Conservation (phyloP, 2,888 invertebrate species). For the Gastrophysa polygoni region DNA sequence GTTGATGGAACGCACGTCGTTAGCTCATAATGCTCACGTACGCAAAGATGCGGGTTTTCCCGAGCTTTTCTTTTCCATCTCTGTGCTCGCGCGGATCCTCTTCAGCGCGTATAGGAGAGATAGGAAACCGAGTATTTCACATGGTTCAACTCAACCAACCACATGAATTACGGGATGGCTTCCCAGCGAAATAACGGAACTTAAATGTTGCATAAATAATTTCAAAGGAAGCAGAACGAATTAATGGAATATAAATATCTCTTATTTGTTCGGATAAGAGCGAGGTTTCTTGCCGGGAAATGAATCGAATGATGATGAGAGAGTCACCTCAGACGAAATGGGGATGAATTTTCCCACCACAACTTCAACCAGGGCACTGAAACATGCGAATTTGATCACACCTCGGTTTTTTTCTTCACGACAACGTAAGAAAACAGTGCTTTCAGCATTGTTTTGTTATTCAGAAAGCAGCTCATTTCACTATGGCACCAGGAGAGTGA, state of each 20-base stretch:
- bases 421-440: no score
- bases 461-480: no score
- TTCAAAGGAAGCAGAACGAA: slow-evolving; percentile 37
- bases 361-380: no score
- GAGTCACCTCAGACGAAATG: no score
- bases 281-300: background rate
- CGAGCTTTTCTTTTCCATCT: slow-evolving; percentile 3
- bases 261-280: slow-evolving; percentile 18
- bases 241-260: slow-evolving; percentile 42
- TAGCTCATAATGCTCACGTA: background rate
- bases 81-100: background rate
- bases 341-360: no score
- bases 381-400: no score
- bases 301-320: no score
- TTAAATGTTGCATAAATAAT: slow-evolving; percentile 50
- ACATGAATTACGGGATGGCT: slow-evolving; percentile 49
- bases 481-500: no score
- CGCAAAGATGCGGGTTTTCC: background rate
- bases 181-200: slow-evolving; percentile 52
- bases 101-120: slow-evolving; percentile 32
- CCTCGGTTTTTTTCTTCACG: no score
- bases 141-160: slow-evolving; percentile 45
- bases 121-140: slow-evolving; percentile 45
- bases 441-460: no score
- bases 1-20: background rate